Evolutionary conservation across 2,888 invertebrate species (phyloP), one percentile per base, ranked within the genome.

Genomic region (Barypeithes pellucidus): DNA sequence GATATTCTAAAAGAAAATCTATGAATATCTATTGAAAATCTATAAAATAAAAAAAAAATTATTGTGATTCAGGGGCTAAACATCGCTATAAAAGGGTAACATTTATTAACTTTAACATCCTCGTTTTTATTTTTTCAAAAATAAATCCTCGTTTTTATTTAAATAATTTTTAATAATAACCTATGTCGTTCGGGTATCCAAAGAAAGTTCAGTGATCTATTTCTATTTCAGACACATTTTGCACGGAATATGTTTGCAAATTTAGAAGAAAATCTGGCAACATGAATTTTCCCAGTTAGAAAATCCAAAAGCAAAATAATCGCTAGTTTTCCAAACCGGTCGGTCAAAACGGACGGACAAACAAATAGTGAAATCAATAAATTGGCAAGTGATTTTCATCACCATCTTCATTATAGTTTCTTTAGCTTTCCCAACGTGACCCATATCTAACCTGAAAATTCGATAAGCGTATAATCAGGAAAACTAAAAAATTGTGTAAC

Each of bases 291-390:
- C 20, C 45, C 72, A 54, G 72, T 72, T 72, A 39, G 60, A 67
- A 72, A 75, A 68, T 33, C 57, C 20, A 54, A 72, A 71, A 59
- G 62, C 50, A 65, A 75, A 67, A 63, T 69, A 60, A 61, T 75
- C 72, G 75, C 43, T 72, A 75, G 75, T 75, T 75, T 75, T 72
- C 52, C 66, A 61, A 75, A 60, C 43, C 62, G 70, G 66, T 52
- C 45, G 50, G 65, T 36, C 45, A 39, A 54, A 61, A 70, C 57
- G 50, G 74, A 67, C 43, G 47, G 62, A 24, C 52, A 60, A 45
- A 20, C 39, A 60, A 69, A 66, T 12, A 66, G 65, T 60, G 65
- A 52, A 66, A 33, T 54, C 47, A 67, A 62, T 67, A 57, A 72
- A 29, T 62, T 61, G 59, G 36, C 67, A 41, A 72, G 72, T 72